Percentiles rank a stretch among this genome's conserved stretches.
Conservation (phyloP, 2,113 vertebrate genomes). For the Orientallactaga bullata region DNA sequence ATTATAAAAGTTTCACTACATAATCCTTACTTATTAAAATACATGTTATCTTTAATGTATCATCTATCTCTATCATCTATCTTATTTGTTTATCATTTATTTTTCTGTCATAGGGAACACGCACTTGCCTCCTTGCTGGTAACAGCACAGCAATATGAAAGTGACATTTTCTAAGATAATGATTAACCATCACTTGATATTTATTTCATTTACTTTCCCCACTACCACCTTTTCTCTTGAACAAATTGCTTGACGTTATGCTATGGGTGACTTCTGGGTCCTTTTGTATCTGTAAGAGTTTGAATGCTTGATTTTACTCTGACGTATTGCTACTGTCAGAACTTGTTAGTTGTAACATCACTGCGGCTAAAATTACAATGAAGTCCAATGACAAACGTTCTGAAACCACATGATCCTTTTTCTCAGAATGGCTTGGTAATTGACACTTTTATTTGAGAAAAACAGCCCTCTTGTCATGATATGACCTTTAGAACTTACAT, state of each 20-base stretch:
- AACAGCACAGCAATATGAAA: neutral
- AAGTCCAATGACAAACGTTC: neutral
- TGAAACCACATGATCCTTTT: neutral
- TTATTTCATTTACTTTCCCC: neutral
- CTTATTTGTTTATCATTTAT: neutral
- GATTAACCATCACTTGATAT: neutral
- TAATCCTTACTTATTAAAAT: neutral
- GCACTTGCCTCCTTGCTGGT: neutral
- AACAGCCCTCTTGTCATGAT: slow-evolving; percentile 55
- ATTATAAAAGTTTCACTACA: neutral
- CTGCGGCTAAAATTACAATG: neutral
- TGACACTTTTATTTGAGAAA: slow-evolving; percentile 60
- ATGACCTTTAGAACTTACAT: slow-evolving; percentile 47
- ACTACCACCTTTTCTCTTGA: neutral
- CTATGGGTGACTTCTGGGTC: neutral
- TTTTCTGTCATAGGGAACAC: neutral
- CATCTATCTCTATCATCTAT: neutral
- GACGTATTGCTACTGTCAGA: neutral
- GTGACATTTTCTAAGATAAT: neutral
- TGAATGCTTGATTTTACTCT: neutral
- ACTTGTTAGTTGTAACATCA: slow-evolving; percentile 49
- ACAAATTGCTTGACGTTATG: neutral
- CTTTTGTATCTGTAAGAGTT: neutral
- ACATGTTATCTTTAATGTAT: neutral
- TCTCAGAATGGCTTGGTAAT: slow-evolving; percentile 35